Conservation (phyloP, 1,140 invertebrate species). For the Pseudomyrmex pallidus region DNA sequence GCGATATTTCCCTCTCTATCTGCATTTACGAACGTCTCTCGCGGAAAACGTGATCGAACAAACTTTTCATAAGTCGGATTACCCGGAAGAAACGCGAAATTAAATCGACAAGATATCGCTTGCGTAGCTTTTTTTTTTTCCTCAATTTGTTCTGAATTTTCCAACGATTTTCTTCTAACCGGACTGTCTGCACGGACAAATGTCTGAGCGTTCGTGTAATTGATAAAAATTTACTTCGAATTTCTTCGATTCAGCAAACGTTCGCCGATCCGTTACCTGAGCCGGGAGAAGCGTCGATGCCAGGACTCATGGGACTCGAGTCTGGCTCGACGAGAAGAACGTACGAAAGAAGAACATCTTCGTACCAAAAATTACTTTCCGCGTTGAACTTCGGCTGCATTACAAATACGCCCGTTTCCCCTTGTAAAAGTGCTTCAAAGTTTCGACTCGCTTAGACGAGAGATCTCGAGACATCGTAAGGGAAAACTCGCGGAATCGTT, state of each 20-base stretch:
- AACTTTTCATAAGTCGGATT: conserved; percentile 33
- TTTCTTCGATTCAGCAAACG: conserved; percentile 46
- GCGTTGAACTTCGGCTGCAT: conserved; percentile 61
- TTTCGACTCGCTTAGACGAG: conserved; percentile 48
- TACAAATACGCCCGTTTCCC: conserved; percentile 57
- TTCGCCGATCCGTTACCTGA: conserved; percentile 26
- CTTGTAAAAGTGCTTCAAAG: conserved; percentile 44
- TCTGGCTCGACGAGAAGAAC: conserved; percentile 28
- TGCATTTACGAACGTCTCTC: neutral
- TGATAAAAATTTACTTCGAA: conserved; percentile 51
- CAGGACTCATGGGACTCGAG: conserved; percentile 41
- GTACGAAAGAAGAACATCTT: conserved; percentile 31
- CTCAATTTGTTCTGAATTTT: neutral
- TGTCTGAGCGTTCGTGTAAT: conserved; percentile 16
- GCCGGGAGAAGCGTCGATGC: conserved; percentile 23
- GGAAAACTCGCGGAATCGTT: conserved; percentile 58
- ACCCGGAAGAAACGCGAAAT: neutral
- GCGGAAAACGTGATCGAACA: neutral
- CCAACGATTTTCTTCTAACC: neutral
- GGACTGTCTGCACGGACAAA: neutral
- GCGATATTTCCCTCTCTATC: neutral
- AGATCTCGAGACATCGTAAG: conserved; percentile 47
- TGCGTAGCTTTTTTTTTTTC: neutral
- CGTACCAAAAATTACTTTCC: conserved; percentile 63
- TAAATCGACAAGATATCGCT: neutral